Percentiles rank a stretch among this genome's conserved stretches.
These are phyloP conservation scores for Girardinus metallicus DNA, from an alignment of 2,797 vertebrate species.

Conservation along the genomic window DNA sequence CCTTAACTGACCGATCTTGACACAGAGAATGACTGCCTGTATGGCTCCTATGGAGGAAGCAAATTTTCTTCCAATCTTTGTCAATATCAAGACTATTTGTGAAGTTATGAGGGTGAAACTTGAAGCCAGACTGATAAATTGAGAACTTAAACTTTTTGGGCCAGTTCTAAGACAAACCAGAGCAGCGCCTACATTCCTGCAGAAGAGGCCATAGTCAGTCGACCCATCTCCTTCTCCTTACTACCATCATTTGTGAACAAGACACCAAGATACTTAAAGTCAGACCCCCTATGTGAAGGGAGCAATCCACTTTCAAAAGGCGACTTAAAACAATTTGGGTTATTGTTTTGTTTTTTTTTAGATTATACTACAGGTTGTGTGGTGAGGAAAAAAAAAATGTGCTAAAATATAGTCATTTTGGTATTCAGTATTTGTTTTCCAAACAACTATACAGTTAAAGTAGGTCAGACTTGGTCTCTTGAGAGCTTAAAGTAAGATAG, in stretches of 20 bases:
- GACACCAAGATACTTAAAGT: not conserved
- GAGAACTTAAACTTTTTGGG: not conserved
- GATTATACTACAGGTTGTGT: not conserved
- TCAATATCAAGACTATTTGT: not conserved
- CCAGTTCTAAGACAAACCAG: not conserved
- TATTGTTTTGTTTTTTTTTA: not conserved
- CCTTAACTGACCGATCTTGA: not conserved
- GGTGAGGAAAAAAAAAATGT: not conserved
- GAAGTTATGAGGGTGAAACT: not conserved
- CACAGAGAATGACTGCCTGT: not conserved
- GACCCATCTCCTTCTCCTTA: not conserved
- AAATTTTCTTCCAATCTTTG: not conserved
- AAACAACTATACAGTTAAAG: constrained; percentile 43
- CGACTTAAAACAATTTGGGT: not conserved
- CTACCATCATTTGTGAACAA: not conserved
- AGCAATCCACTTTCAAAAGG: not conserved
- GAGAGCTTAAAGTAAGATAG: constrained; percentile 51
- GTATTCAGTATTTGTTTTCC: not conserved
- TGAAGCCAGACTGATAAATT: not conserved
- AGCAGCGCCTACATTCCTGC: not conserved
- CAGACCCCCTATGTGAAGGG: not conserved
- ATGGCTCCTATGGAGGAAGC: not conserved
- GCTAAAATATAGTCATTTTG: not conserved
- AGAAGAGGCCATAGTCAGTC: not conserved
- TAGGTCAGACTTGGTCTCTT: constrained; percentile 65